phyloP scores from a whole-genome alignment of 1,140 invertebrate genomes.

The Orchesella cincta region DNA sequence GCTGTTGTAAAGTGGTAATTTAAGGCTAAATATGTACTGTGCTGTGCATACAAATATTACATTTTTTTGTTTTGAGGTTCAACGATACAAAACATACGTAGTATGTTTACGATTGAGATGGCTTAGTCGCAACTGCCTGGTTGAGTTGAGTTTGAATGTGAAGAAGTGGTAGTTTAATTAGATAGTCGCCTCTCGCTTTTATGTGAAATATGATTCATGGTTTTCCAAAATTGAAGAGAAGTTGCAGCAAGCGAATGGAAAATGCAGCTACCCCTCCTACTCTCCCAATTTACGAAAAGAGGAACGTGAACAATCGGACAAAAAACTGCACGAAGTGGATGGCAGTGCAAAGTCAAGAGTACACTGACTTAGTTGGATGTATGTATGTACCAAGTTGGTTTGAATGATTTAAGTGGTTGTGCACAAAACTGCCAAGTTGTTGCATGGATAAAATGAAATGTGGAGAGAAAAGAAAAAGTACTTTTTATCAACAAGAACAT shows the following conservation, averaged over 20 bases:
- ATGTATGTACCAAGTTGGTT: background rate
- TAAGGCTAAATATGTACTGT: no score
- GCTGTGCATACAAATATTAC: no score
- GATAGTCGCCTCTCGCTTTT: conserved; percentile 7
- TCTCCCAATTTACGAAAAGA: conserved; percentile 16
- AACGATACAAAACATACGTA: no score
- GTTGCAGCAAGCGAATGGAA: background rate
- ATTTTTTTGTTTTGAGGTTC: no score
- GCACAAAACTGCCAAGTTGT: background rate
- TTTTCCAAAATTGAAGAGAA: conserved; percentile 25
- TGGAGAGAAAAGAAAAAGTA: no score
- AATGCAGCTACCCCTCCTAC: background rate
- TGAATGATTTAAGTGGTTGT: background rate
- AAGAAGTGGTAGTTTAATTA: conserved; percentile 16
- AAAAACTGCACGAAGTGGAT: background rate
- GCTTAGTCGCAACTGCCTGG: no score
- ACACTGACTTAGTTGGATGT: background rate
- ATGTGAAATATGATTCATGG: conserved; percentile 27
- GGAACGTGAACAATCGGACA: background rate
- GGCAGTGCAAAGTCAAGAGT: no score
- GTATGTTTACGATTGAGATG: no score
- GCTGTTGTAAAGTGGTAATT: no score
- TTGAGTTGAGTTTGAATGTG: no score
- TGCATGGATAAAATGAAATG: no score
- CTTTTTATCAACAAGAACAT: no score